These are phyloP conservation scores for Synanthedon tipuliformis DNA, from an alignment of 2,888 invertebrate genomes.

Conservation along the genomic window DNA sequence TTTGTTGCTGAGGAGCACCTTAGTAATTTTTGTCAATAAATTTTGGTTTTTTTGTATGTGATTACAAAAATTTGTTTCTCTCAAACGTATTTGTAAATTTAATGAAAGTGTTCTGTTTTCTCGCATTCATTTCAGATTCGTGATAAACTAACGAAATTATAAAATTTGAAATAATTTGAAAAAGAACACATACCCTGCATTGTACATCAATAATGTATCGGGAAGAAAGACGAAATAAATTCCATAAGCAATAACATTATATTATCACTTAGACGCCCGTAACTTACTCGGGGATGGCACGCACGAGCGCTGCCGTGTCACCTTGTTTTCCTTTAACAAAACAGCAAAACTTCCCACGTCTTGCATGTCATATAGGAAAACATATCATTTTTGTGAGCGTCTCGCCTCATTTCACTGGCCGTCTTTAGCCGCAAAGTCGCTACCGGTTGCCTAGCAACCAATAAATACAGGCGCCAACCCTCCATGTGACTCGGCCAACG, in stretches of 20 bases:
- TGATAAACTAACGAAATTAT: not conserved
- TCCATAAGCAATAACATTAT: constrained; percentile 19
- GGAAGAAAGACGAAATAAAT: constrained; percentile 14
- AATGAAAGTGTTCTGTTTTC: no score
- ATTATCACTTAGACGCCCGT: constrained; percentile 22
- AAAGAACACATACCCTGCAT: no score
- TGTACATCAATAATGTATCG: constrained; percentile 15
- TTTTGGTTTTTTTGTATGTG: no score
- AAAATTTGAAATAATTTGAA: no score
- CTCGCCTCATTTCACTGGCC: constrained; percentile 49
- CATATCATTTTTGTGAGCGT: constrained; percentile 48
- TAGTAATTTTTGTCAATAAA: no score
- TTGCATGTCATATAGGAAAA: constrained; percentile 43
- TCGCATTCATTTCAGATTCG: not conserved
- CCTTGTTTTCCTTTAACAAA: constrained; percentile 33
- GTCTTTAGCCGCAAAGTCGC: constrained; percentile 46
- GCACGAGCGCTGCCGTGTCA: constrained; percentile 29
- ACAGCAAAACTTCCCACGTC: constrained; percentile 31
- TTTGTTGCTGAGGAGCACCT: no score
- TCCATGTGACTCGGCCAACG: constrained; percentile 31
- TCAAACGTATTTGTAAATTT: no score
- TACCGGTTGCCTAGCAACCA: constrained; percentile 46
- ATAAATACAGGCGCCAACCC: constrained; percentile 49
- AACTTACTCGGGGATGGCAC: constrained; percentile 24
- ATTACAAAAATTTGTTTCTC: no score